Evolutionary conservation across 1,140 invertebrate genomes (phyloP).

Genomic region (Drosophila kikkawai): DNA sequence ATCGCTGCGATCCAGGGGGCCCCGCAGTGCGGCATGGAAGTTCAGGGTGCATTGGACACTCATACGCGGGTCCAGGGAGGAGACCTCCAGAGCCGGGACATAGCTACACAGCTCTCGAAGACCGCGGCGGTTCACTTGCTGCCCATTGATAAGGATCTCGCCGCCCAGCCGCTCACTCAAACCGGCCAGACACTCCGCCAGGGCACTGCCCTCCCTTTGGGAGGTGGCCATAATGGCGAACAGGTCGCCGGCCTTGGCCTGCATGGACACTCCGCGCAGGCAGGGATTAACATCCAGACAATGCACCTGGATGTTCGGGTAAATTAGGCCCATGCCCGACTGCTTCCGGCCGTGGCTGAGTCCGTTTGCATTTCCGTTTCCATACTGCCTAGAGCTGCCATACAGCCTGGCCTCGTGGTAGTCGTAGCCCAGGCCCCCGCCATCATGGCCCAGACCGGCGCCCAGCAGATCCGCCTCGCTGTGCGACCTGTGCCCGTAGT

Average conservation of each 20-base stretch:
- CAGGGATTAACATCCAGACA: slow-evolving; percentile 86
- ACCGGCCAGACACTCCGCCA: slow-evolving; percentile 93
- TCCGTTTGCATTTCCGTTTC: slow-evolving; percentile 25
- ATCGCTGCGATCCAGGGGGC: slow-evolving; percentile 87
- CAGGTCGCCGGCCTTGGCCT: slow-evolving; percentile 95
- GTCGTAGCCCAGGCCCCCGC: slow-evolving; percentile 59
- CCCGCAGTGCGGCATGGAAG: slow-evolving; percentile 91
- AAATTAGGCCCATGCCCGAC: slow-evolving; percentile 84
- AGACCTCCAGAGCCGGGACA: slow-evolving; percentile 78
- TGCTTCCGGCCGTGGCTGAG: slow-evolving; percentile 78
- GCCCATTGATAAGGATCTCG: slow-evolving; percentile 94
- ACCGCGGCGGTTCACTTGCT: slow-evolving; percentile 89
- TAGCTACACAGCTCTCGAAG: slow-evolving; percentile 87
- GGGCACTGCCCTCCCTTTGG: slow-evolving; percentile 91
- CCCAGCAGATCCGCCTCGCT: slow-evolving; percentile 84
- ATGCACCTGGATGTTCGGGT: slow-evolving; percentile 89
- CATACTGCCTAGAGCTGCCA: slow-evolving; percentile 71
- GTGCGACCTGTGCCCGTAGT: slow-evolving; percentile 83
- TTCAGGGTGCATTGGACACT: slow-evolving; percentile 93
- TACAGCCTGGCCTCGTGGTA: slow-evolving; percentile 75
- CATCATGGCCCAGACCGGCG: slow-evolving; percentile 55
- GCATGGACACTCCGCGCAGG: slow-evolving; percentile 91
- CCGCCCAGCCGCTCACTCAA: slow-evolving; percentile 89
- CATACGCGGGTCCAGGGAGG: slow-evolving; percentile 88
- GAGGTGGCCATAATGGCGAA: slow-evolving; percentile 95